Percentiles rank a stretch among this genome's conserved stretches.
Conservation (phyloP, 2,113 vertebrate species). For the Entelurus aequoreus region DNA sequence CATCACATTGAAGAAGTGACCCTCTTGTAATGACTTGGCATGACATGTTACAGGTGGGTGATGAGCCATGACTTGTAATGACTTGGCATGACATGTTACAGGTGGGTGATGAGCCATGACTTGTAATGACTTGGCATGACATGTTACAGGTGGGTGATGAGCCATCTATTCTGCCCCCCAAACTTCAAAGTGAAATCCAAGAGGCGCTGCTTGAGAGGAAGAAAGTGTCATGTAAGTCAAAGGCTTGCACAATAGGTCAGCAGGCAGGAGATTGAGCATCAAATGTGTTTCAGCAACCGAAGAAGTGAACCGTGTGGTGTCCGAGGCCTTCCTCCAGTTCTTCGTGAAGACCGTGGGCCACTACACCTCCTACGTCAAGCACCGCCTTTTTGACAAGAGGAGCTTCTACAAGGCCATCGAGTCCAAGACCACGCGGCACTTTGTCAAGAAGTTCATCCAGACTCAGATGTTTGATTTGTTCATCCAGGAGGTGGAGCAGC, state of each 20-base stretch:
- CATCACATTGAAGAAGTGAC: too few species aligned
- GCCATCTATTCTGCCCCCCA: slow-evolving; percentile 79
- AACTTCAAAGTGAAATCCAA: slow-evolving; percentile 81
- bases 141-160: slow-evolving; percentile 80
- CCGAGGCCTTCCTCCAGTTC: slow-evolving; percentile 84
- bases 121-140: too few species aligned
- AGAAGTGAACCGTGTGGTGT: slow-evolving; percentile 82
- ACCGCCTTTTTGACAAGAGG: slow-evolving; percentile 75
- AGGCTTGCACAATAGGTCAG: not conserved
- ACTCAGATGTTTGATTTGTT: slow-evolving; percentile 95
- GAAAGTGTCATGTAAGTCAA: slow-evolving; percentile 54
- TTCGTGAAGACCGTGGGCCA: slow-evolving; percentile 85
- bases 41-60: too few species aligned
- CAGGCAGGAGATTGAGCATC: not conserved
- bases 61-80: too few species aligned
- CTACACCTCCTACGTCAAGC: slow-evolving; percentile 74
- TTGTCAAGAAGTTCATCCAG: slow-evolving; percentile 86
- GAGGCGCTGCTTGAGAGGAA: slow-evolving; percentile 47
- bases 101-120: too few species aligned
- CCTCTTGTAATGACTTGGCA: too few species aligned
- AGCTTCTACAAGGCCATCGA: slow-evolving; percentile 81
- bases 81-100: not conserved
- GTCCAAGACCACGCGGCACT: slow-evolving; percentile 77
- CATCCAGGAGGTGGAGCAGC: slow-evolving; percentile 87
- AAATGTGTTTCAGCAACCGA: slow-evolving; percentile 69